Evolutionary conservation across 2,888 invertebrate species (phyloP).

Genomic region (Cylindroiulus punctatus): DNA sequence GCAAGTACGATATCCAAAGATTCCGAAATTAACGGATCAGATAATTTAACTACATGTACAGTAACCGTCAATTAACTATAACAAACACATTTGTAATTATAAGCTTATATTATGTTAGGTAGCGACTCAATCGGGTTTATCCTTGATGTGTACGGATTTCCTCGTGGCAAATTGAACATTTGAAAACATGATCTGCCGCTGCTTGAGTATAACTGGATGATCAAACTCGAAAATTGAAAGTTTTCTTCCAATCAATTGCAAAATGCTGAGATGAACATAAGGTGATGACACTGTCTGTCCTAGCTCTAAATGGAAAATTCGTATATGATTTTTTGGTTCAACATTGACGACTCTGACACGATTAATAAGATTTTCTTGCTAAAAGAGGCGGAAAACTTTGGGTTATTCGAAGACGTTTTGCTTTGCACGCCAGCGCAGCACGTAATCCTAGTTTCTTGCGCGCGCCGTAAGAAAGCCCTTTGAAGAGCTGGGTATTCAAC

Average conservation of each 20-base stretch:
- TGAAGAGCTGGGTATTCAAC: conserved; percentile 34
- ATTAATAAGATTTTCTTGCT: neutral
- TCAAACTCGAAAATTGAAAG: neutral
- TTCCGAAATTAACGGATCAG: too few relatives aligned
- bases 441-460: neutral
- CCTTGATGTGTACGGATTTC: neutral
- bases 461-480: neutral
- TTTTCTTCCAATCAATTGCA: neutral
- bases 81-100: too few relatives aligned
- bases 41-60: too few relatives aligned
- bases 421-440: neutral
- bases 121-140: too few relatives aligned
- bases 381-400: neutral
- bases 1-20: too few relatives aligned
- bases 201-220: neutral
- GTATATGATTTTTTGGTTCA: neutral
- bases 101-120: too few relatives aligned
- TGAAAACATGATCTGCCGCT: neutral
- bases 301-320: neutral
- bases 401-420: neutral
- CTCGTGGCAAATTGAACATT: neutral
- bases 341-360: neutral
- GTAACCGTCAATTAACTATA: too few relatives aligned
- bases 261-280: neutral
- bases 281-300: neutral